A percentile compares a stretch with the other conserved stretches of the same genome.
These are phyloP conservation scores for Epizoanthus scotinus DNA, from an alignment of 92 coral and sea anemone genomes.

Conservation along the genomic window DNA sequence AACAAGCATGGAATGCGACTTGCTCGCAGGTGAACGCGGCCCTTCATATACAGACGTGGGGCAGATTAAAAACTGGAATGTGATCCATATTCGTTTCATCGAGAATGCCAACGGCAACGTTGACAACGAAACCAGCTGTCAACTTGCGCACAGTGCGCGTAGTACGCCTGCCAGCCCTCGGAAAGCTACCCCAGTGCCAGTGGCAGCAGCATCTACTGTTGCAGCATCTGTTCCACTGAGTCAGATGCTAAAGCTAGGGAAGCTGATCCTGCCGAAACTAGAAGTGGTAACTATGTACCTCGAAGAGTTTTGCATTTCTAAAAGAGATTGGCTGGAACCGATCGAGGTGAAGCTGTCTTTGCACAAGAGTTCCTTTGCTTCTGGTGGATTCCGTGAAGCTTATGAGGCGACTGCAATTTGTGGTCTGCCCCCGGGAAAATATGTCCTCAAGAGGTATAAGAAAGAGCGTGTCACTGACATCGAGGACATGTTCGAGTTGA, in stretches of 20 bases:
- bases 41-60: slow-evolving; percentile 46
- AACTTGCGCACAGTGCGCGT: no score
- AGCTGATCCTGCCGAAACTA: slow-evolving; percentile 51
- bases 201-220: slow-evolving; percentile 14
- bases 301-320: slow-evolving; percentile 50
- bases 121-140: no score
- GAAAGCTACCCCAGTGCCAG: no score
- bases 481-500: slow-evolving; percentile 33
- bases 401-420: slow-evolving; percentile 29
- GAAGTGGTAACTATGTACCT: slow-evolving; percentile 55
- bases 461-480: slow-evolving; percentile 37
- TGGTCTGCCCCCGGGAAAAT: slow-evolving; percentile 34
- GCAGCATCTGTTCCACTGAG: slow-evolving; percentile 59
- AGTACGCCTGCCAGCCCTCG: no score
- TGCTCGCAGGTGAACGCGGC: slow-evolving; percentile 54
- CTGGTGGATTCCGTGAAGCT: slow-evolving; percentile 38
- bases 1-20: slow-evolving; percentile 44
- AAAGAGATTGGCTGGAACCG: slow-evolving; percentile 51
- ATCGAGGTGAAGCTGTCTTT: slow-evolving; percentile 45
- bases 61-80: slow-evolving; percentile 59
- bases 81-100: slow-evolving; percentile 49
- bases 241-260: slow-evolving; percentile 58
- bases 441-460: slow-evolving; percentile 48
- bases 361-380: slow-evolving; percentile 37
- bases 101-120: neutral